These are phyloP conservation scores for Cheilosia vulpina DNA, from an alignment of 2,888 invertebrate species.

Conservation along the genomic window DNA sequence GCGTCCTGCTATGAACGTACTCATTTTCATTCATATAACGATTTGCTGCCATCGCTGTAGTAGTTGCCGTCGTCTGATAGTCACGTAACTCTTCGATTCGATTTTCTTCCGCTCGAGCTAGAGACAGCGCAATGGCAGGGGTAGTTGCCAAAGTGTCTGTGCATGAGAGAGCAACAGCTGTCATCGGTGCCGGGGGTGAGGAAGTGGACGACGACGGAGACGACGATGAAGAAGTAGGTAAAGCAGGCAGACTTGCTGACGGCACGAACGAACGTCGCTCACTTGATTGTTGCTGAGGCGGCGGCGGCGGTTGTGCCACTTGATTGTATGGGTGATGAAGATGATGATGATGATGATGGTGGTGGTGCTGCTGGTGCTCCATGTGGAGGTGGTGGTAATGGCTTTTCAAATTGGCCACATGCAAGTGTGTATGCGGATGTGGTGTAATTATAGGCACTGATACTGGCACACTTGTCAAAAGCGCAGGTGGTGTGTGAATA, in stretches of 20 bases:
- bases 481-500: constrained; percentile 76
- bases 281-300: constrained; percentile 64
- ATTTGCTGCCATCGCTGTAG: constrained; percentile 72
- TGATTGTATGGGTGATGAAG: constrained; percentile 76
- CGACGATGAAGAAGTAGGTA: constrained; percentile 76
- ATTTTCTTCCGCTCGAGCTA: constrained; percentile 72
- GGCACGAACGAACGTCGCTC: constrained; percentile 77
- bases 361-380: constrained; percentile 63
- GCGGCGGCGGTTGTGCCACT: constrained; percentile 53
- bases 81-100: constrained; percentile 77
- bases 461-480: constrained; percentile 78
- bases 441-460: constrained; percentile 79
- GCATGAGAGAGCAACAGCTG: constrained; percentile 73
- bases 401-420: constrained; percentile 70
- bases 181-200: constrained; percentile 70
- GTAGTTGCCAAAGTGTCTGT: constrained; percentile 72
- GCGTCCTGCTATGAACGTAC: constrained; percentile 68
- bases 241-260: constrained; percentile 79
- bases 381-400: constrained; percentile 71
- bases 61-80: constrained; percentile 70
- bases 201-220: constrained; percentile 71
- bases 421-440: constrained; percentile 75
- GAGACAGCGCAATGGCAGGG: constrained; percentile 56
- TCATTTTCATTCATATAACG: constrained; percentile 77
- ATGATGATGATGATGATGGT: constrained; percentile 69